Evolutionary conservation across 2,113 vertebrate species (phyloP).

Genomic region (Heliornis fulica): DNA sequence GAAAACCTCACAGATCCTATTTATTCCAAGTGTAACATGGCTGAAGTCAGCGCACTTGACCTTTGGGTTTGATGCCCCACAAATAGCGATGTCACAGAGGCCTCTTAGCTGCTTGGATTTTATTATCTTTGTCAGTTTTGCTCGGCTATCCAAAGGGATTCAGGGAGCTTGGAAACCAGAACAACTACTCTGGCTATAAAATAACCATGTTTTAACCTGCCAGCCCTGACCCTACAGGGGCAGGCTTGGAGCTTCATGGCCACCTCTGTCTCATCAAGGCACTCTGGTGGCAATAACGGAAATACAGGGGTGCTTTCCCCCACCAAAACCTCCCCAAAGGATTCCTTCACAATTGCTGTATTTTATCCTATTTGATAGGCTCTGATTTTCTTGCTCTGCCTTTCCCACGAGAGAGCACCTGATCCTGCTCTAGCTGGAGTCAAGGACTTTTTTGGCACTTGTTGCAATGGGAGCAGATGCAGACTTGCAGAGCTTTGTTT

Average conservation of each 20-base stretch:
- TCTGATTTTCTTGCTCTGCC: background rate
- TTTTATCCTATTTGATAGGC: background rate
- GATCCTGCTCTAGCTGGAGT: background rate
- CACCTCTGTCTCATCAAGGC: background rate
- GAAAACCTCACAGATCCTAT: background rate
- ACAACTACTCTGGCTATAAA: background rate
- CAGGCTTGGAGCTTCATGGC: background rate
- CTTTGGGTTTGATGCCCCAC: background rate
- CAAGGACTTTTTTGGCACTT: background rate
- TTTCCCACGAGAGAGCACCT: background rate
- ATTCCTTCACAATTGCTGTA: background rate
- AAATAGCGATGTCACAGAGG: background rate
- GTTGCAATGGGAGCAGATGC: background rate
- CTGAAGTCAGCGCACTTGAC: background rate
- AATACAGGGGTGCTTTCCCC: background rate
- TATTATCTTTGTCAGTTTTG: conserved; percentile 1
- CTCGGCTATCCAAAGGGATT: background rate
- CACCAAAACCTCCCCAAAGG: fast-evolving
- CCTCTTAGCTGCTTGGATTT: background rate
- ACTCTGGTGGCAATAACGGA: background rate
- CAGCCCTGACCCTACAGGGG: background rate
- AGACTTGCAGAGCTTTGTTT: fast-evolving
- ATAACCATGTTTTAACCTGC: background rate
- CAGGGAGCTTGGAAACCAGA: background rate
- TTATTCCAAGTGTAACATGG: background rate